phyloP scores from a whole-genome alignment of 2,888 invertebrate species.

The Ceriagrion tenellum region DNA sequence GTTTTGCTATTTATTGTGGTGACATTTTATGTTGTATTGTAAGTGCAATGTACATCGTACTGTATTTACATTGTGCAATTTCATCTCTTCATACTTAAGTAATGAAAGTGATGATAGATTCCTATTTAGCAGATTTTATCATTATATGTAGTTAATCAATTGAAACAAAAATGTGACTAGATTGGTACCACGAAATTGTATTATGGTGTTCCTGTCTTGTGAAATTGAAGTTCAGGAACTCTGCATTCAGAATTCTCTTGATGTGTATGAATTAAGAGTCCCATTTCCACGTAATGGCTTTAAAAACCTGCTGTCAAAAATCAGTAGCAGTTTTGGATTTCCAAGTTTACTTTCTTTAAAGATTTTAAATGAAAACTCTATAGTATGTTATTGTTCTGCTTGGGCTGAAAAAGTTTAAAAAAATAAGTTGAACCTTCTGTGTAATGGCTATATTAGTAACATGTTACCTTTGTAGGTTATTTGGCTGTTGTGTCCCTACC shows the following conservation, averaged over 20 bases:
- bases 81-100: background rate
- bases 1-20: slow-evolving; percentile 13
- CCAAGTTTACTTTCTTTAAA: background rate
- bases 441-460: background rate
- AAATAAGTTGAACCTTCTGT: background rate
- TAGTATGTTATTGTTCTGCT: background rate
- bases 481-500: background rate
- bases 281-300: background rate
- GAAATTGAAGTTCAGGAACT: background rate
- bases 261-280: background rate
- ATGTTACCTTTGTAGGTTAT: background rate
- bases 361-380: background rate
- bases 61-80: background rate
- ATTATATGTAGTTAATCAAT: background rate
- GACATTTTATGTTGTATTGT: background rate
- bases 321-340: background rate
- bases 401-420: background rate
- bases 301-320: background rate
- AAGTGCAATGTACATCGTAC: background rate
- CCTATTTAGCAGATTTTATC: slow-evolving; percentile 9
- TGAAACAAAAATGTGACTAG: background rate
- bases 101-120: slow-evolving; percentile 7
- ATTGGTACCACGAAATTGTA: background rate
- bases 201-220: background rate
- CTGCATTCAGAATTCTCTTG: background rate